These are phyloP conservation scores for Oncorhynchus tshawytscha DNA, from an alignment of 2,113 vertebrate species.

Conservation along the genomic window DNA sequence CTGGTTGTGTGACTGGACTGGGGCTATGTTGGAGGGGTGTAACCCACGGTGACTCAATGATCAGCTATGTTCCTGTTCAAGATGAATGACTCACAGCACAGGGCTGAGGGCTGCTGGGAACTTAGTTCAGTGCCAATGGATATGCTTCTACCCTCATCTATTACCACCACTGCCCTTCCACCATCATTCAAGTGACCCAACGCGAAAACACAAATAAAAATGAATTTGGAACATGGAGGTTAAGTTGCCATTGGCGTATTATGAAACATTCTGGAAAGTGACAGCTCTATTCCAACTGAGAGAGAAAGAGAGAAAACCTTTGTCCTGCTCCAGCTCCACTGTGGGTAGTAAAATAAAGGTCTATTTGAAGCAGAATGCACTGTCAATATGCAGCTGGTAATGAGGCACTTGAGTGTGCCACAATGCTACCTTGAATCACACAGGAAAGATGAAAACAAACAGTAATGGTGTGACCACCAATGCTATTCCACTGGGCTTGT, in stretches of 20 bases:
- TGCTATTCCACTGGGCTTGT: slow-evolving; percentile 36
- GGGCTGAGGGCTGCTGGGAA: slow-evolving; percentile 25
- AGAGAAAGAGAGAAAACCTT: not conserved
- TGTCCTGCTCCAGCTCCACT: not conserved
- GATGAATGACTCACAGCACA: slow-evolving; percentile 70
- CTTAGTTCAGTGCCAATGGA: slow-evolving; percentile 36
- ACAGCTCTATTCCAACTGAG: not conserved
- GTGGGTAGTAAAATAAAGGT: slow-evolving; percentile 1
- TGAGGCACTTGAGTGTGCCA: slow-evolving; percentile 59
- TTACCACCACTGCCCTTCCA: not conserved
- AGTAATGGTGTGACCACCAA: slow-evolving; percentile 28
- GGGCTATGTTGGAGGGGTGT: slow-evolving; percentile 61
- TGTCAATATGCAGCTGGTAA: slow-evolving; percentile 58
- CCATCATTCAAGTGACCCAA: not conserved
- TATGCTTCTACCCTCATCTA: not conserved
- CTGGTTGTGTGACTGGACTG: slow-evolving; percentile 63
- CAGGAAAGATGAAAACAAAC: slow-evolving; percentile 70
- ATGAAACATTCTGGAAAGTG: no score
- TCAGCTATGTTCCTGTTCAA: slow-evolving; percentile 71
- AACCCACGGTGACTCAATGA: slow-evolving; percentile 70
- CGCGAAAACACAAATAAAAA: not conserved
- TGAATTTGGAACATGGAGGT: no score
- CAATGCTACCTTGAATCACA: slow-evolving; percentile 64
- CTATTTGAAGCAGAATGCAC: slow-evolving; percentile 54
- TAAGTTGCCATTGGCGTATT: no score